Base-by-base conservation (phyloP, 2,888 invertebrate genomes). In the Crepidodera aurea region DNA sequence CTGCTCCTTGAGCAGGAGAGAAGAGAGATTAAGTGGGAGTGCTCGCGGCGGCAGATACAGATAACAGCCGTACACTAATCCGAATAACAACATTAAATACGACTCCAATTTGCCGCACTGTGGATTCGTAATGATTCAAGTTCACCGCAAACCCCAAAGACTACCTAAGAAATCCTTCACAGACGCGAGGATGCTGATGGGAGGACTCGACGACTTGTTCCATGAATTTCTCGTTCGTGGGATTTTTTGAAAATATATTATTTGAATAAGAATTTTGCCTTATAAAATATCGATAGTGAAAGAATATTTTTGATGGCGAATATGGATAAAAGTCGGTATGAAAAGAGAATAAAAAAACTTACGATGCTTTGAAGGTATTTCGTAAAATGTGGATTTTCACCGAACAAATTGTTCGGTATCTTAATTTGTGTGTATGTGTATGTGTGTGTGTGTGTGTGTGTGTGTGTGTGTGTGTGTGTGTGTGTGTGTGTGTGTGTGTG, bases 51-150 rank as follows among this genome's bases (percentile, higher is more conserved):
- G 78, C 78, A 78, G 78, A 75, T 77, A 77, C 77, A 79, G 79
- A 79, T 79, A 79, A 80, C 79, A 71, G 70, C 75, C 75, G 71
- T 69, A 75, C 78, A 77, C 78, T 81, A 81, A 82, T 81, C 81
- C 82, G 77, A 81, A 81, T 82, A 83, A 82, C 82, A 82, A 82
- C 82, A 82, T 82, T 82, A 83, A 82, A 82, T 82, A 82, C 82
- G 81, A 79, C 81, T 82, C 79, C 82, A 82, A 83, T 82, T 82
- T 82, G 80, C 82, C 82, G 83, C 82, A 78, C 80, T 80, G 82
- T 81, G 82, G 80, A 80, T 81, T 81, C 76, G 78, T 77, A 78
- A 79, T 78, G 75, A 79, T 79, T 77, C 74, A 74, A 72, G 73
- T 72, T 76, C 71, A 75, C 77, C 78, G 75, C 77, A 77, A 78